Conservation (phyloP, 2,113 vertebrate genomes). For the Picathartes gymnocephalus region DNA sequence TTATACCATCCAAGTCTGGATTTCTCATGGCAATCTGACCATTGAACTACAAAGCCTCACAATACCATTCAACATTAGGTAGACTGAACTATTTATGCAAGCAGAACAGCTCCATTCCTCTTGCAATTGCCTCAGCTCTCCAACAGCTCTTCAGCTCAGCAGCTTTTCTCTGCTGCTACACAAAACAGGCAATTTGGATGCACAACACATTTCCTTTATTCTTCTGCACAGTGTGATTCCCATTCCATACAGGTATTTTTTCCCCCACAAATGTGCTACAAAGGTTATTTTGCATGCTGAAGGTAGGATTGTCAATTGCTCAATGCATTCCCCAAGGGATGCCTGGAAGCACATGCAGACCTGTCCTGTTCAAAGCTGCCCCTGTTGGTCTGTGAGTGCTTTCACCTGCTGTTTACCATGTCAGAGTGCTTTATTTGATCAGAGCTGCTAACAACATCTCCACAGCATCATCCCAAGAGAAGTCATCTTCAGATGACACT, state of each 20-base stretch:
- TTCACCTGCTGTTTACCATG: not conserved
- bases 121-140: not conserved
- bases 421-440: not conserved
- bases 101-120: not conserved
- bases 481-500: not conserved
- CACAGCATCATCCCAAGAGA: not conserved
- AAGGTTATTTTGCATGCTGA: not conserved
- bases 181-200: not conserved
- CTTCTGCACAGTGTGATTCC: not conserved
- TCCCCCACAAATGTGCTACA: not conserved
- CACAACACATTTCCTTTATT: not conserved
- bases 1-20: not conserved
- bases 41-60: not conserved
- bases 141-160: not conserved
- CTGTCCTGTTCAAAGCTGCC: not conserved
- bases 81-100: not conserved
- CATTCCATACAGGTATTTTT: not conserved
- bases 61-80: not conserved
- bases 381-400: not conserved
- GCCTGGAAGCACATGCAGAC: not conserved
- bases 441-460: not conserved
- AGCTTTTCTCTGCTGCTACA: not conserved
- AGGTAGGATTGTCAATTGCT: not conserved
- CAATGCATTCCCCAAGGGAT: not conserved
- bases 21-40: not conserved